These are phyloP conservation scores for Calyptomena viridis DNA, from an alignment of 2,113 vertebrate species.

Conservation along the genomic window DNA sequence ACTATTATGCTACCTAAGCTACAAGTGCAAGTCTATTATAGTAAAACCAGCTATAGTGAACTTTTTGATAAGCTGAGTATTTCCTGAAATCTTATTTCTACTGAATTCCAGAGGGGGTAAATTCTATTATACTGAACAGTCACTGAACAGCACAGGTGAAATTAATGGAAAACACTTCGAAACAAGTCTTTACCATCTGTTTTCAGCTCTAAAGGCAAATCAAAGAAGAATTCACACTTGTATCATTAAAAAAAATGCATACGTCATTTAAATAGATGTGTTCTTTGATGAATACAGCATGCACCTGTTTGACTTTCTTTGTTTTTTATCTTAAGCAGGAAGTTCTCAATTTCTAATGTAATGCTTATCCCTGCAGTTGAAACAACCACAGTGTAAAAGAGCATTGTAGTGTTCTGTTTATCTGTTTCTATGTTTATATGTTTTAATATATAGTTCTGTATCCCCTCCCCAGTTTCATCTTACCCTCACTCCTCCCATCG, in stretches of 20 bases:
- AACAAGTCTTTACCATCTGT: constrained; percentile 64
- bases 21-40: constrained; percentile 24
- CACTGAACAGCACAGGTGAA: constrained; percentile 57
- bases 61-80: constrained; percentile 30
- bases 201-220: constrained; percentile 61
- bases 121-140: constrained; percentile 57
- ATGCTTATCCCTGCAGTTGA: background rate
- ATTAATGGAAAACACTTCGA: constrained; percentile 58
- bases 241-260: constrained; percentile 30
- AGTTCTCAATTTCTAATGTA: constrained; percentile 5
- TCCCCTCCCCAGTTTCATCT: no score
- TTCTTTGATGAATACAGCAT: constrained; percentile 46
- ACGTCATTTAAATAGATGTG: constrained; percentile 63
- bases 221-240: constrained; percentile 50
- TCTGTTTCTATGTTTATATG: no score
- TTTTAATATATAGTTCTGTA: no score
- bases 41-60: background rate
- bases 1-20: constrained; percentile 38
- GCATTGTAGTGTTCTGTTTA: no score
- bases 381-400: background rate
- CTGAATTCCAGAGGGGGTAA: constrained; percentile 58
- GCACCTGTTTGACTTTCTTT: constrained; percentile 34
- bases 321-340: background rate
- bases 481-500: no score
- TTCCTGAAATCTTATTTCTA: constrained; percentile 48